A percentile compares a stretch with the other conserved stretches of the same genome.
These are phyloP conservation scores for Saccostrea glomerata DNA, from an alignment of 1,140 invertebrate genomes.

Conservation along the genomic window DNA sequence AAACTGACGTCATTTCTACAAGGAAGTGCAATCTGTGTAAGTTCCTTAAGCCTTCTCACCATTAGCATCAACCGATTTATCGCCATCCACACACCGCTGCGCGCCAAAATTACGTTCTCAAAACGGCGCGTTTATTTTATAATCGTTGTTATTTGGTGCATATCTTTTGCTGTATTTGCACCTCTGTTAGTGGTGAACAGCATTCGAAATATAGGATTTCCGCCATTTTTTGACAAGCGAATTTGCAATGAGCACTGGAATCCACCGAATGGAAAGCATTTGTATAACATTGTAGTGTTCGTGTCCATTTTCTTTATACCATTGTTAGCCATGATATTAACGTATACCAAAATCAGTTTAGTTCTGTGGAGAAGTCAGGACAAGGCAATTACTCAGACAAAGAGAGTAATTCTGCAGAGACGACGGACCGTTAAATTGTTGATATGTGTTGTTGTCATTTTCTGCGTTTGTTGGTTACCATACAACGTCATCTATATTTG, in stretches of 20 bases:
- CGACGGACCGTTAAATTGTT: slow-evolving; percentile 68
- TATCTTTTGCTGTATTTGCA: slow-evolving; percentile 58
- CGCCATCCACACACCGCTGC: slow-evolving; percentile 65
- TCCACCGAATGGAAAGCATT: slow-evolving; percentile 47
- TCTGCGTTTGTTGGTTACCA: slow-evolving; percentile 71
- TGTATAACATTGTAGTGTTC: slow-evolving; percentile 85
- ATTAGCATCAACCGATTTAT: slow-evolving; percentile 76
- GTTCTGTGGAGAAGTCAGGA: slow-evolving; percentile 89
- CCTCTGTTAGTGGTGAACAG: slow-evolving; percentile 65
- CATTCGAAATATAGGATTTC: slow-evolving; percentile 57
- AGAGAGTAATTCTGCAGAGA: slow-evolving; percentile 63
- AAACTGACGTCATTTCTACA: slow-evolving; percentile 71
- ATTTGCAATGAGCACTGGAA: slow-evolving; percentile 65
- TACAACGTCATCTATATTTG: slow-evolving; percentile 70
- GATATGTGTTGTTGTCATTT: slow-evolving; percentile 67
- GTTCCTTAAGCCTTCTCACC: slow-evolving; percentile 73
- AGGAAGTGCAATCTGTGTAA: slow-evolving; percentile 71
- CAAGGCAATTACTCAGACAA: slow-evolving; percentile 69
- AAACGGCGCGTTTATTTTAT: slow-evolving; percentile 61
- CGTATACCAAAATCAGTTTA: slow-evolving; percentile 89
- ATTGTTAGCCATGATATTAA: slow-evolving; percentile 88
- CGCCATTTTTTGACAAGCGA: slow-evolving; percentile 53
- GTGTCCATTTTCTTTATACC: slow-evolving; percentile 88
- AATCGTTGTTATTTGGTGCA: slow-evolving; percentile 60
- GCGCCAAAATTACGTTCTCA: slow-evolving; percentile 67